These are phyloP conservation scores for Agrotis clavis DNA, from an alignment of 2,888 invertebrate genomes.

Conservation along the genomic window DNA sequence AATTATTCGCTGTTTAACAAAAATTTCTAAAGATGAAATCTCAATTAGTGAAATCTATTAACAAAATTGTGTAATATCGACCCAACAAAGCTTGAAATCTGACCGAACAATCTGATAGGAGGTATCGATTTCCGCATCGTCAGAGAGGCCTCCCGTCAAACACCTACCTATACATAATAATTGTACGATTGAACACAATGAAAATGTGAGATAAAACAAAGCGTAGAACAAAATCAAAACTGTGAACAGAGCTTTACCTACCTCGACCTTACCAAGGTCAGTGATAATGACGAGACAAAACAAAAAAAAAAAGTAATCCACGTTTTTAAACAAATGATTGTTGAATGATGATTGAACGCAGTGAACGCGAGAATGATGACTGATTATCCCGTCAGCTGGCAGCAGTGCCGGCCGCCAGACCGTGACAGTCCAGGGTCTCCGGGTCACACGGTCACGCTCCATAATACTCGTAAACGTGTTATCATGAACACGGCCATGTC, in stretches of 20 bases:
- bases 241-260: background rate
- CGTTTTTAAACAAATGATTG: conserved; percentile 25
- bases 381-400: conserved; percentile 38
- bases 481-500: conserved; percentile 38
- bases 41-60: background rate
- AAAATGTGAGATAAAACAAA: conserved; percentile 7
- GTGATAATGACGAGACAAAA: conserved; percentile 7
- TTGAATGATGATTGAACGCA: conserved; percentile 1
- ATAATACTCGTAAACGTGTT: conserved; percentile 30
- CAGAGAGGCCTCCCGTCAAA: background rate
- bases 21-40: background rate
- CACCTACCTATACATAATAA: no score
- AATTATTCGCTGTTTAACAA: no score
- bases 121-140: background rate
- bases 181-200: background rate
- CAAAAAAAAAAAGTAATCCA: conserved; percentile 2
- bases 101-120: conserved; percentile 4
- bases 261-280: background rate
- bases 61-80: background rate
- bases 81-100: background rate
- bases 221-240: no score
- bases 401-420: conserved; percentile 39
- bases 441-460: conserved; percentile 45
- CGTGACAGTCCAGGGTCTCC: conserved; percentile 35
- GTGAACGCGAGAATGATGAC: conserved; percentile 38